These are phyloP conservation scores for Cephalopholis sonnerati DNA, from an alignment of 2,113 vertebrate species.

Conservation along the genomic window DNA sequence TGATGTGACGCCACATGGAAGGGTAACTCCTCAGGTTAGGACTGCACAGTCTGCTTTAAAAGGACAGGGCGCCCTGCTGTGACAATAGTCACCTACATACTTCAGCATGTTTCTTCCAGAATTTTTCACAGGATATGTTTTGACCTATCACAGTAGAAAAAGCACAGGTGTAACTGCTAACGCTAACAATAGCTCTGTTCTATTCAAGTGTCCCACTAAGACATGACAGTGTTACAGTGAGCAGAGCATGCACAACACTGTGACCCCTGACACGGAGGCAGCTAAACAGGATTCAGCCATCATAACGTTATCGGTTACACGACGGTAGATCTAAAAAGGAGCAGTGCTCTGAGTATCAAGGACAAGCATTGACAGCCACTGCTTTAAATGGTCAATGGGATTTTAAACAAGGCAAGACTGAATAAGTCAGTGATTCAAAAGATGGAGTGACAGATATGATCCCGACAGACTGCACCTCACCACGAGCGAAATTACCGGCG, in stretches of 20 bases:
- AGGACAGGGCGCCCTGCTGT: too few species aligned
- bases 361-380: neutral
- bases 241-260: neutral
- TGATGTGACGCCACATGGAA: too few species aligned
- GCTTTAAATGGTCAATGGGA: constrained; percentile 9
- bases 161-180: neutral
- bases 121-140: neutral
- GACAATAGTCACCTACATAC: neutral
- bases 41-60: too few species aligned
- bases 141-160: neutral
- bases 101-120: neutral
- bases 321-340: neutral
- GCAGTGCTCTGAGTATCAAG: neutral
- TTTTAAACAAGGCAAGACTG: neutral
- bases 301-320: neutral
- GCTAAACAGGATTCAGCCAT: neutral
- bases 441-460: neutral
- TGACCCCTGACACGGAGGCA: neutral
- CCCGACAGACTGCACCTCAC: neutral
- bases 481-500: neutral
- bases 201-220: neutral
- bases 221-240: neutral
- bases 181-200: neutral
- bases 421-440: constrained; percentile 2
- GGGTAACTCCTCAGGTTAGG: too few species aligned